Base-by-base conservation (phyloP, 2,888 invertebrate species). In the Leucania comma region DNA sequence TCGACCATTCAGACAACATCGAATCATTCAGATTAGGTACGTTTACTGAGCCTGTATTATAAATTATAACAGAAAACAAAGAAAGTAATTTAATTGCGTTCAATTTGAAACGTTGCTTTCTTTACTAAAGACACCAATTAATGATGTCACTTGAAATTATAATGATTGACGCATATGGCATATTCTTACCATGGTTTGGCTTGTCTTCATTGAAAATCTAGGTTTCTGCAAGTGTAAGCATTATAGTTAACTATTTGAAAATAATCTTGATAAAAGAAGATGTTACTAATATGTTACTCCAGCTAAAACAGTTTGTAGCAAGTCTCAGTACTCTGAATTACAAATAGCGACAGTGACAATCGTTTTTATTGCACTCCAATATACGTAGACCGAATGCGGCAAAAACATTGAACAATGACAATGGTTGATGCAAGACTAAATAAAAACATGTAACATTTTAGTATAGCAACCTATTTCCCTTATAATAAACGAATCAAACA, bases 401-500 rank as follows among this genome's bases (percentile, higher is more conserved):
- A 84, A 86, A 88, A 87, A 81, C 70, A 60, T 77, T 54, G 74
- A 85, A 89, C 88, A 89, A 90, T 89, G 69, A 85, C 86, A 84
- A 88, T 88, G 90, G 87, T 90, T 86, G 75, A 66, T 71, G 71
- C 81, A 85, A 79, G 74, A 71, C 77, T 72, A 71, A 65, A 58
- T 42, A 51, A 53, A 64, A 63, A 59, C 58, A 54, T 50, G 51
- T 57, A 60, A 20, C 24, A 22, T 22, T 60, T 6, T 62, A 24
- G 6, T 1, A 50, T 29, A 29, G 17, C 17, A 20, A 69, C 61
- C 53, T 56, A 61, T 69, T 70, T 71, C 42, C 51, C 48, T 51
- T 46, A 56, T 63, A 29, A n/a, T 3, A 42, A 29, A 29, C 4
- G 8, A n/a, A 29, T 64, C 48, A 60, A 67, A 61, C 46, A 53